Evolutionary conservation across 2,113 vertebrate genomes (phyloP).

Genomic region (Passer domesticus): DNA sequence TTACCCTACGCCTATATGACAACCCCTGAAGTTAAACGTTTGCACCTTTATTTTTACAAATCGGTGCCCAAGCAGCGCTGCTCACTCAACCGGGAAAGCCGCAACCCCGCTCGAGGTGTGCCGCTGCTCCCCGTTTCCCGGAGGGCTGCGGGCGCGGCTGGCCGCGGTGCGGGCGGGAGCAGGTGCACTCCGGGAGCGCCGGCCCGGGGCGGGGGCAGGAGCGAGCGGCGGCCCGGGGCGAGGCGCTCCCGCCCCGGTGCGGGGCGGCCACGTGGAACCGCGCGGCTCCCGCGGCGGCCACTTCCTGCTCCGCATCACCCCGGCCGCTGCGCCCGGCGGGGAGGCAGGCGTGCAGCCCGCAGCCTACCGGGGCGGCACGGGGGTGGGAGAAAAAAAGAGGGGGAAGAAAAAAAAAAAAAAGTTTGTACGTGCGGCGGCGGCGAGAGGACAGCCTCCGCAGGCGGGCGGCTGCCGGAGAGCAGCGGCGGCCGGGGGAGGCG

Average conservation of each 20-base stretch:
- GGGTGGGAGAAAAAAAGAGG: neutral
- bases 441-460: no score
- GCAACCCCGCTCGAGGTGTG: fast-evolving
- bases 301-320: slow-evolving; percentile 65
- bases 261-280: slow-evolving; percentile 73
- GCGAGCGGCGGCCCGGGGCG: neutral
- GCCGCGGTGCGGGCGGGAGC: neutral
- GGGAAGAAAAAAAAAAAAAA: no score
- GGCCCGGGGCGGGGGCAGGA: neutral
- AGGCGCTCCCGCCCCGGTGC: slow-evolving; percentile 28
- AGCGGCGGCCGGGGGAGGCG: no score
- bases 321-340: neutral
- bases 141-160: neutral
- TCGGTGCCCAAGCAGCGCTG: neutral
- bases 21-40: no score
- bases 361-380: neutral
- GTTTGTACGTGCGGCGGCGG: no score
- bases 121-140: fast-evolving
- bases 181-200: neutral
- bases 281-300: slow-evolving; percentile 21
- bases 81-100: neutral
- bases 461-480: no score
- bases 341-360: neutral
- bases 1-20: fast-evolving
- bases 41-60: neutral